Base-by-base conservation (phyloP, 2,797 vertebrate genomes). In the Darevskia nairensis region DNA sequence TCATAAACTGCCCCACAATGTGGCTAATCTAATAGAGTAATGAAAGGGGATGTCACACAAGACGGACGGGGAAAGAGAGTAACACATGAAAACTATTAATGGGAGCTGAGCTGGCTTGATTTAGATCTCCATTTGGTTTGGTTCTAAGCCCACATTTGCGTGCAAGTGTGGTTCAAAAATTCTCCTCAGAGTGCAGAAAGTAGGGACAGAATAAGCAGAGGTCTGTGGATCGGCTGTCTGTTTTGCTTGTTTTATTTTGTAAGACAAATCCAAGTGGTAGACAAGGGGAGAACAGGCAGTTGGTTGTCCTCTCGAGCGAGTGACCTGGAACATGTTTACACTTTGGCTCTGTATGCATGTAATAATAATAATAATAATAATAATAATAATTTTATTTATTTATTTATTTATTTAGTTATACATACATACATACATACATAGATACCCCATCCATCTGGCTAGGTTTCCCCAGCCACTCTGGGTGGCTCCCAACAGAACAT, bases 1-100 rank as follows among this genome's bases (percentile, higher is more conserved):
- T 85, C 86, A 87, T 79, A 88, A 87, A 83, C 74, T 35, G 8
- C 84, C 90, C 44, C 41, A 87, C 82, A 5, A 41, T 78, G 85
- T 89, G 89, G 92, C 82, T 94, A 91, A 95, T 93, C 92, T 89
- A 90, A 86, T 93, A 72, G 76, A 93, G 3, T 32, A 90, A 82
- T 27, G 66, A 91, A 82, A 91, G 83, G 79, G 89, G 82, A 92
- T 75, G 88, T 69, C 69, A 86, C 86, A 89, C 44, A 89, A 89
- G 87, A 89, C 17, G 86, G 85, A 84, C 80, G 86, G 87, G 88
- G 88, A 84, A 87, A 27, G 35, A 21, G 87, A 95, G 77, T 82
- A 55, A 46, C 8, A 76, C 88, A 84, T 55, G 66, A 75, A 87
- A 89, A 85, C 72, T 27, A 1, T n/a, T 25, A 75, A 35, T n/a